Evolutionary conservation across 23 tunicate species (phyloP), one percentile per base, ranked within the genome.

Genomic region (Oikopleura vanhoeffeni): DNA sequence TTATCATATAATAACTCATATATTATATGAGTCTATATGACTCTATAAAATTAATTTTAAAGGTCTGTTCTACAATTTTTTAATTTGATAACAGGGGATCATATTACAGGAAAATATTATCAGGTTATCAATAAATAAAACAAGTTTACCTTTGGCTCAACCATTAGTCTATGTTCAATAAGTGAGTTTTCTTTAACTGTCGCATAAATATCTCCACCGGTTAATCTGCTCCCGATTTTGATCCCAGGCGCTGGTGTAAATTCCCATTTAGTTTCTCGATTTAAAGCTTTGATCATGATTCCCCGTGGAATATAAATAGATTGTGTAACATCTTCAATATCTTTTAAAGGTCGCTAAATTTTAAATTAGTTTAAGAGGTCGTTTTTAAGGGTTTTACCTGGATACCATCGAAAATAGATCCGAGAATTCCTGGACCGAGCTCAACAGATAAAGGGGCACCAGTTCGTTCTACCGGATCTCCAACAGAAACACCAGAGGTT

Each of bases 281-380:
- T 89, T 27, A 93, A 87, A 28, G 98, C 91, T 41, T 86, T 49
- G 0, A 92, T 89, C 39, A 88, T 93, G 42, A 93, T 84, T 64
- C 98, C 98, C 40, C 98, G 86, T 38, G 98, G 98, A 84, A 93
- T 93, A 86, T 93, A 93, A 83, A 93, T 93, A 0, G 98, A 93
- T 40, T 90, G 39, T 4, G 98, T 93, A 67, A 85, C 57, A 40
- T 88, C 85, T 84, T 91, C 85, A 83, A 93, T 93, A 41, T 85
- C 95, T 86, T 91, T 83, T 40, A 93, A 57, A 1, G 98, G 98
- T 13, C 98, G 88, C 57, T 93, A 94, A 84, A 93, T 27, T 0
- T 0, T 32, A 76, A 76, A 28, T 0, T 27, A 0, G 32, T 28
- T 24, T 36, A 28, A 0, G 40, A 76, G 27, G 32, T 28, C 32